These are phyloP conservation scores for Morelia viridis DNA, from an alignment of 2,797 vertebrate genomes.

Conservation along the genomic window DNA sequence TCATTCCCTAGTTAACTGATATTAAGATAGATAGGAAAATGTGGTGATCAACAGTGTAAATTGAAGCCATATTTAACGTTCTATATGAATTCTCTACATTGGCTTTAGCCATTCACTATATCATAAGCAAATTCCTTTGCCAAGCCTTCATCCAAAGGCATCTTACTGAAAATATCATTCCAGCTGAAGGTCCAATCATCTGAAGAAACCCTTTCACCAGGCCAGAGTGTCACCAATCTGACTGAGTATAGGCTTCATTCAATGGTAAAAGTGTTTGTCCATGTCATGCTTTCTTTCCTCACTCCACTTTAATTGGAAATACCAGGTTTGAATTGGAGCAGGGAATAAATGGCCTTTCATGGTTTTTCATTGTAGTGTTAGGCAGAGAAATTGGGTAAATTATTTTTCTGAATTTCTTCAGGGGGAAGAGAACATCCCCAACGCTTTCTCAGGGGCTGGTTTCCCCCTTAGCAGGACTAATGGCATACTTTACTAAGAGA, in stretches of 20 bases:
- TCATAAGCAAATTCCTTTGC: background rate
- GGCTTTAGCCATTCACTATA: background rate
- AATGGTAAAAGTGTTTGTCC: background rate
- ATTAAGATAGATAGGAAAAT: background rate
- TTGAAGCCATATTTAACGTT: background rate
- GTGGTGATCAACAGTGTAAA: background rate
- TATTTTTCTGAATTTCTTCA: background rate
- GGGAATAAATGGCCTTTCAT: background rate
- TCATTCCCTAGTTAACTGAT: background rate
- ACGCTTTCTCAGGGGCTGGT: background rate
- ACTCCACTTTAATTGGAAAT: background rate
- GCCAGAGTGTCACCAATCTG: background rate
- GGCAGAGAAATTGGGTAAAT: background rate
- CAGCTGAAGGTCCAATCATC: background rate
- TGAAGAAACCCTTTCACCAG: background rate
- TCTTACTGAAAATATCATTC: background rate
- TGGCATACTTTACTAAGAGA: background rate
- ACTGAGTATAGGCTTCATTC: background rate
- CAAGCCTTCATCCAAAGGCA: background rate
- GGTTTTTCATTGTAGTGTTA: background rate
- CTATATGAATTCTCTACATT: background rate
- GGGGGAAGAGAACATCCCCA: background rate
- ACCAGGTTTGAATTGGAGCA: background rate
- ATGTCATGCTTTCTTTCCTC: background rate
- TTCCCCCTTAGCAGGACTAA: background rate